Evolutionary conservation across 2,797 vertebrate species (phyloP).

Genomic region (Sebastes variabilis): DNA sequence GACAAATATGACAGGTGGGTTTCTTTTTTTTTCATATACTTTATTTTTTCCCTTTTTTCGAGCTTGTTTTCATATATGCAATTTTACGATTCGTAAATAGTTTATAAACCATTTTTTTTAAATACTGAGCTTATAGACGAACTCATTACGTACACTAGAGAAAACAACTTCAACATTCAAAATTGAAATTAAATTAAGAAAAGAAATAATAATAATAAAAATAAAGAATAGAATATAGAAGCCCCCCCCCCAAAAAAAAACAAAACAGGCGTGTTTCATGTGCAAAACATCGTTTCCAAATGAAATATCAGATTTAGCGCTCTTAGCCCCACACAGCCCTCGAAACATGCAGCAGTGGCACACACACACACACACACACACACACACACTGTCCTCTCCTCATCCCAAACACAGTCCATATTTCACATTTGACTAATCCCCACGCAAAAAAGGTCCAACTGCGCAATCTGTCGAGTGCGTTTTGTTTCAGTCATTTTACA

Average conservation of each 20-base stretch:
- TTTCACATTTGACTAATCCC: not conserved
- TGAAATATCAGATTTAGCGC: not conserved
- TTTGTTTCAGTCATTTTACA: not conserved
- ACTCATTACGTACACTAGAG: too few species aligned
- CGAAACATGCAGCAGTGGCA: not conserved
- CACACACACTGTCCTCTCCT: not conserved
- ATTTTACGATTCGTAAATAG: too few species aligned
- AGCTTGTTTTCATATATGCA: too few species aligned
- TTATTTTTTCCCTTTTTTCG: too few species aligned
- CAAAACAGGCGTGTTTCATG: not conserved
- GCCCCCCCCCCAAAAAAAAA: too few species aligned
- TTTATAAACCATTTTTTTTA: too few species aligned
- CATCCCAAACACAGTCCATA: not conserved
- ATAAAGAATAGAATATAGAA: too few species aligned
- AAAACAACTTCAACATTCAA: too few species aligned
- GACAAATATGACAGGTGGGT: not conserved
- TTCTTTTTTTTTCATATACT: too few species aligned
- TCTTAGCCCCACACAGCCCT: not conserved
- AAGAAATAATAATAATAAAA: too few species aligned
- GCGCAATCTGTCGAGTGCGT: not conserved
- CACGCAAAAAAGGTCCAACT: not conserved
- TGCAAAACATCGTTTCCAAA: not conserved
- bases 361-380: not conserved
- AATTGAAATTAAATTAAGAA: too few species aligned
- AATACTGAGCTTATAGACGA: too few species aligned